Evolutionary conservation across 1,140 invertebrate genomes (phyloP).

Genomic region (Drosophila azteca): DNA sequence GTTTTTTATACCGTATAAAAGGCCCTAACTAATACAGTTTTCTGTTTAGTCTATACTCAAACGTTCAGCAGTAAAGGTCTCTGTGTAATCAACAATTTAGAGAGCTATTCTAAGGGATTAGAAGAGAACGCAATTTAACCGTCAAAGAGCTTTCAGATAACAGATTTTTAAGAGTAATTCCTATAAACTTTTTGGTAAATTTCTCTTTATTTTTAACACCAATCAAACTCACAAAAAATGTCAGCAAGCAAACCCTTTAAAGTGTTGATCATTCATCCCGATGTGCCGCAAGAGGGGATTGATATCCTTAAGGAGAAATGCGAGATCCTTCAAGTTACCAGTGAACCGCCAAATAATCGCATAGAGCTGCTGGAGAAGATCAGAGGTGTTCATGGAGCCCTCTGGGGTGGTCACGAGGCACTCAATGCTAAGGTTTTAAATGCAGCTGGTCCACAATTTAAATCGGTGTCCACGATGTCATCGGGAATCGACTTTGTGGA

Average conservation of each 20-base stretch:
- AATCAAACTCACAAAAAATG: constrained; percentile 21
- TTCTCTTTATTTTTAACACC: too few relatives aligned
- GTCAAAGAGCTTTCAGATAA: too few relatives aligned
- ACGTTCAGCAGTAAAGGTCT: too few relatives aligned
- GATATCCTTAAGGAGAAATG: constrained; percentile 79
- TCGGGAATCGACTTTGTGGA: constrained; percentile 93
- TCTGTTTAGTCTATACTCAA: too few relatives aligned
- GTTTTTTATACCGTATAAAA: too few relatives aligned
- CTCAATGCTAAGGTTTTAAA: constrained; percentile 90
- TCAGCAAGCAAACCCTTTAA: constrained; percentile 68
- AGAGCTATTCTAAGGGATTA: too few relatives aligned
- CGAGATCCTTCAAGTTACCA: constrained; percentile 64
- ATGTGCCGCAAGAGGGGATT: constrained; percentile 80
- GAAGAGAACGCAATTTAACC: too few relatives aligned
- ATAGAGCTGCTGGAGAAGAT: constrained; percentile 86
- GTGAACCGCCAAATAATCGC: constrained; percentile 70
- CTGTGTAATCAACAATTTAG: too few relatives aligned
- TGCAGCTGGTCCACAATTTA: constrained; percentile 89
- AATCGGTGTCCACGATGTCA: constrained; percentile 95
- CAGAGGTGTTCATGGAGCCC: constrained; percentile 87
- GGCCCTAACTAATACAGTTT: too few relatives aligned
- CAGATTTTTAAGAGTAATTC: too few relatives aligned
- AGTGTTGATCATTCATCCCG: constrained; percentile 84
- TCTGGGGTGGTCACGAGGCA: constrained; percentile 88
- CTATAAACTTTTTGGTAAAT: too few relatives aligned